phyloP scores from a whole-genome alignment of 64 coral and sea anemone species.

The Platygyra sinensis region DNA sequence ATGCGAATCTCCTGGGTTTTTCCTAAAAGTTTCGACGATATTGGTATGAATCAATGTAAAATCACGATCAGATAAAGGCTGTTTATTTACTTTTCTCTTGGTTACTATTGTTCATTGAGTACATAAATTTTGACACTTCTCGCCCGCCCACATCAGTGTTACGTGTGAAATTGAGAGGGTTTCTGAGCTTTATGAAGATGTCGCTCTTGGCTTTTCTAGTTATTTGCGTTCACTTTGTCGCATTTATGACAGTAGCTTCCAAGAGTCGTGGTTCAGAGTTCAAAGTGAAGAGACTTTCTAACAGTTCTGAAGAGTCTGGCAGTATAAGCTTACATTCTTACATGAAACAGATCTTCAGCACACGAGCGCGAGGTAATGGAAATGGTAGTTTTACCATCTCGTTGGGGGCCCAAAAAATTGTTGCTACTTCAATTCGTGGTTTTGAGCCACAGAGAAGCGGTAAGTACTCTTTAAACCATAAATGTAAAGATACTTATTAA shows the following conservation, averaged over 20 bases:
- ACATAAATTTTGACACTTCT: not conserved
- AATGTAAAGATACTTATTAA: not conserved
- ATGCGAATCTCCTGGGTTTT: too few relatives aligned
- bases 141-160: not conserved
- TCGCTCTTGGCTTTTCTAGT: not conserved
- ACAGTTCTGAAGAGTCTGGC: not conserved
- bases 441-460: not conserved
- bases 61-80: not conserved
- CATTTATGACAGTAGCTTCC: not conserved
- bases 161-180: not conserved
- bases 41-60: not conserved
- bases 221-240: not conserved
- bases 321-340: not conserved
- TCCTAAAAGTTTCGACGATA: too few relatives aligned
- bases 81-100: not conserved
- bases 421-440: not conserved
- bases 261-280: not conserved
- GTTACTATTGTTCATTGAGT: not conserved
- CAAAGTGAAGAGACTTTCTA: not conserved
- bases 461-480: not conserved
- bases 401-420: not conserved
- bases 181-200: not conserved
- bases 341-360: not conserved
- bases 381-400: slow-evolving; percentile 1
- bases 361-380: not conserved